phyloP scores from a whole-genome alignment of 2,888 invertebrate genomes.

The Gastracanthus pulcherrimus region DNA sequence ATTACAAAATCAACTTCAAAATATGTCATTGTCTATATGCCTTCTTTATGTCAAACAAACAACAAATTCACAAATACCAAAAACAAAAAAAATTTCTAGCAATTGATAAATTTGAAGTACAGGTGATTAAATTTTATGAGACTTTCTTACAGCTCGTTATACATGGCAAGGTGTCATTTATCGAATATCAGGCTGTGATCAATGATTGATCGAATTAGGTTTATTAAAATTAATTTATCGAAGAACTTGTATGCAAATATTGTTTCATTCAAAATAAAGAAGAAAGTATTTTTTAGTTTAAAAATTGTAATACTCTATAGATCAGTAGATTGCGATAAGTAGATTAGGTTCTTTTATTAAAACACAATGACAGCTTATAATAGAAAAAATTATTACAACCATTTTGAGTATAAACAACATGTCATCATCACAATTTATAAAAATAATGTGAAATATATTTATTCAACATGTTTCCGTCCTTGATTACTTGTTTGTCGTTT shows the following conservation, averaged over 20 bases:
- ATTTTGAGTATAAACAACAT: background rate
- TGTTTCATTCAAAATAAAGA: background rate
- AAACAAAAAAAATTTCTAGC: too few relatives aligned
- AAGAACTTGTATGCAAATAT: background rate
- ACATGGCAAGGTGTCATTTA: constrained; percentile 18
- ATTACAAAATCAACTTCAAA: too few relatives aligned
- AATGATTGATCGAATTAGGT: constrained; percentile 40
- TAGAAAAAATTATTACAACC: background rate
- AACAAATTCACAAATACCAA: too few relatives aligned
- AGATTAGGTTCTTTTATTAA: background rate
- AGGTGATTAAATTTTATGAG: too few relatives aligned
- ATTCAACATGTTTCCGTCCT: too few relatives aligned
- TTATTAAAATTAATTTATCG: constrained; percentile 21
- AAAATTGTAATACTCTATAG: background rate
- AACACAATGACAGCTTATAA: background rate
- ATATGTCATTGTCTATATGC: too few relatives aligned
- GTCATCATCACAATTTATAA: too few relatives aligned
- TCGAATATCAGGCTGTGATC: background rate
- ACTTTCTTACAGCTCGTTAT: constrained; percentile 18
- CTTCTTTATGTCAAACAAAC: too few relatives aligned
- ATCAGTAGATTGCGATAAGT: background rate
- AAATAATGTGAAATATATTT: too few relatives aligned
- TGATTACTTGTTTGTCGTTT: too few relatives aligned
- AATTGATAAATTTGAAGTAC: too few relatives aligned
- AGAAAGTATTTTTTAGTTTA: background rate